Conservation (phyloP, 2,113 vertebrate species). For the Albula glossodonta region DNA sequence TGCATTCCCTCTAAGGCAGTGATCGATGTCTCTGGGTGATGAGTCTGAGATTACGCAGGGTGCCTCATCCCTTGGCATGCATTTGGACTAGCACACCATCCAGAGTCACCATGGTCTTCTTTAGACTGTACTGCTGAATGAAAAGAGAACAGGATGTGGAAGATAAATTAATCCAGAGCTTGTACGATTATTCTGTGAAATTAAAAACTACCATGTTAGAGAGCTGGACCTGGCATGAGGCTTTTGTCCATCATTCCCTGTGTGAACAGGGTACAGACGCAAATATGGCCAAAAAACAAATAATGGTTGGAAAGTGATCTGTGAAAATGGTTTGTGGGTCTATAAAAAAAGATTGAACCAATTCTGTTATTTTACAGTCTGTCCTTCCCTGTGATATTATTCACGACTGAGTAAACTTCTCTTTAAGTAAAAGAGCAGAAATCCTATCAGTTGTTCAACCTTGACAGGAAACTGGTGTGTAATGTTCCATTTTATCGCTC, state of each 20-base stretch:
- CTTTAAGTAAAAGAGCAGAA: slow-evolving; percentile 27
- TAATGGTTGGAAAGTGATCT: slow-evolving; percentile 24
- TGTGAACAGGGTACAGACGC: slow-evolving; percentile 7
- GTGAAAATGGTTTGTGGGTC: slow-evolving; percentile 25
- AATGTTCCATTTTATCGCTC: slow-evolving; percentile 31
- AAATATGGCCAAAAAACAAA: background rate
- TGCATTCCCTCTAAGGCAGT: slow-evolving; percentile 49
- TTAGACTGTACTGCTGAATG: background rate
- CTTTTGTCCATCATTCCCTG: slow-evolving; percentile 20
- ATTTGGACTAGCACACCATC: slow-evolving; percentile 37
- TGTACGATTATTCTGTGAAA: slow-evolving; percentile 28
- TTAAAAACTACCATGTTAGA: slow-evolving; percentile 24
- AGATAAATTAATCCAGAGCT: background rate
- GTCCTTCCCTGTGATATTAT: slow-evolving; percentile 13
- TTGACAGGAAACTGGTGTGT: slow-evolving; percentile 27
- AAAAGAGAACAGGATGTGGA: background rate
- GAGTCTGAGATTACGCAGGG: slow-evolving; percentile 46
- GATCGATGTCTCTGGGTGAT: slow-evolving; percentile 52
- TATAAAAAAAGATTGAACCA: slow-evolving; percentile 24
- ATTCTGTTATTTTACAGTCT: slow-evolving; percentile 30
- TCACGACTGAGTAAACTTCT: slow-evolving; percentile 7
- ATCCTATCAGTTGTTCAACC: slow-evolving; percentile 32
- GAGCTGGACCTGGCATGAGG: slow-evolving; percentile 13
- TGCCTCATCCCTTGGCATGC: slow-evolving; percentile 21
- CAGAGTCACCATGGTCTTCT: background rate